Evolutionary conservation across 2,888 invertebrate genomes (phyloP).

Genomic region (Cancer borealis): DNA sequence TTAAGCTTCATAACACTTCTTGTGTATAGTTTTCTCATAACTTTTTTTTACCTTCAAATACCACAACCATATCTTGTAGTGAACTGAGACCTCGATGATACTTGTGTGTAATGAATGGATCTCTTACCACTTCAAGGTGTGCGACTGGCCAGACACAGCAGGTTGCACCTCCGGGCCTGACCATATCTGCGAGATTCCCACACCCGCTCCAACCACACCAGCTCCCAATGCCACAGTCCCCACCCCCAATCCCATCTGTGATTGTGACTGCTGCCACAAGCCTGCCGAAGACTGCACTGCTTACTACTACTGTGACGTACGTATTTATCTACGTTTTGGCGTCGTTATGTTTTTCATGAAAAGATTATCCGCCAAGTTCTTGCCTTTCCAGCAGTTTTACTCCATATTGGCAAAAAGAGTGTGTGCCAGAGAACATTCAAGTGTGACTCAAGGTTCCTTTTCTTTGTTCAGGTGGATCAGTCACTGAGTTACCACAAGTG

Average conservation of each 20-base stretch:
- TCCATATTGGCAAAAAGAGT: background rate
- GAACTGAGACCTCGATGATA: background rate
- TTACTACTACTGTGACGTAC: slow-evolving; percentile 66
- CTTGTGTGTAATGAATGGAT: background rate
- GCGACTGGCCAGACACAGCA: slow-evolving; percentile 75
- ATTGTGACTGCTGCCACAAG: slow-evolving; percentile 64
- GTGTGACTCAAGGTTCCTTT: background rate
- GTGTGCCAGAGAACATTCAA: background rate
- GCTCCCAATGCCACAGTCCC: slow-evolving; percentile 59
- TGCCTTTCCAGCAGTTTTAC: background rate
- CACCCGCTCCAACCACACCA: slow-evolving; percentile 31
- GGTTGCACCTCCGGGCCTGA: slow-evolving; percentile 61
- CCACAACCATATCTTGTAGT: too few species aligned
- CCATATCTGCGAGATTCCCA: slow-evolving; percentile 41
- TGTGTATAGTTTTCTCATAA: background rate
- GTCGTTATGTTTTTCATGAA: background rate
- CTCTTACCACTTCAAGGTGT: slow-evolving; percentile 42
- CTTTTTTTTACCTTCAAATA: too few species aligned
- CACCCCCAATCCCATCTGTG: slow-evolving; percentile 57
- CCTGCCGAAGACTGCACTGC: slow-evolving; percentile 67
- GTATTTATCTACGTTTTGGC: background rate
- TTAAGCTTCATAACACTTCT: background rate
- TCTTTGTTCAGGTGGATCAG: slow-evolving; percentile 56
- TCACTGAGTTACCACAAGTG: slow-evolving; percentile 59
- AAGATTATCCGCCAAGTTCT: background rate